Evolutionary conservation across 2,888 invertebrate species (phyloP).

Genomic region (Agrypnus murinus): DNA sequence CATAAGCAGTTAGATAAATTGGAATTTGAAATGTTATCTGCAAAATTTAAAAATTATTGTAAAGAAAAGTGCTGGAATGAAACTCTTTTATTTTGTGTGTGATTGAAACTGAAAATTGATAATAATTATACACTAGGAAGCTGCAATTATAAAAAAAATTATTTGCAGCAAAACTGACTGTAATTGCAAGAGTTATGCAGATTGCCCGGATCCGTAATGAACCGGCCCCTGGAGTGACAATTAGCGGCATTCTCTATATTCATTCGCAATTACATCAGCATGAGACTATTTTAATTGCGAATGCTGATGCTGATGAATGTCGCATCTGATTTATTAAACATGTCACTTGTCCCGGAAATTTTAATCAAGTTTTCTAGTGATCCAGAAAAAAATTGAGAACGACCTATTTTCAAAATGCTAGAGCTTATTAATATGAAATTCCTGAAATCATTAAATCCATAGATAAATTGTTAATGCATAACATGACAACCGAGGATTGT

Average conservation of each 20-base stretch:
- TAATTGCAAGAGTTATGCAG: constrained; percentile 45
- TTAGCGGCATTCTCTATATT: constrained; percentile 52
- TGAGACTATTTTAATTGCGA: constrained; percentile 56
- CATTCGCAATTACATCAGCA: constrained; percentile 53
- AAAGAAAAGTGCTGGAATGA: too few relatives aligned
- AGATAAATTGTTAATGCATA: too few relatives aligned
- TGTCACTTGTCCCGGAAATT: constrained; percentile 21
- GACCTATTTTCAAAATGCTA: neutral
- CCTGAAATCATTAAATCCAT: too few relatives aligned
- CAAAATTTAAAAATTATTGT: too few relatives aligned
- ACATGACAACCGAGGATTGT: too few relatives aligned
- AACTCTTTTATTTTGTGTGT: too few relatives aligned
- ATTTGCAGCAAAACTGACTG: constrained; percentile 30
- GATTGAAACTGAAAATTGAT: too few relatives aligned
- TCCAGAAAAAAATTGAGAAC: neutral
- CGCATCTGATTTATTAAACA: constrained; percentile 53
- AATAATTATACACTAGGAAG: too few relatives aligned
- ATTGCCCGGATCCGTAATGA: constrained; percentile 52
- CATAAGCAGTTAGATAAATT: constrained; percentile 28
- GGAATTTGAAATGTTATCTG: constrained; percentile 1
- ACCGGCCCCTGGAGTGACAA: constrained; percentile 53
- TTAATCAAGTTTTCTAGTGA: constrained; percentile 1
- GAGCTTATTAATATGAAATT: too few relatives aligned
- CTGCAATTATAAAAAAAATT: too few relatives aligned
- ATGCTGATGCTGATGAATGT: constrained; percentile 51